A percentile compares a stretch with the other conserved stretches of the same genome.
Evolutionary conservation across 2,888 invertebrate genomes (phyloP).

Genomic region (Sesamia inferens): DNA sequence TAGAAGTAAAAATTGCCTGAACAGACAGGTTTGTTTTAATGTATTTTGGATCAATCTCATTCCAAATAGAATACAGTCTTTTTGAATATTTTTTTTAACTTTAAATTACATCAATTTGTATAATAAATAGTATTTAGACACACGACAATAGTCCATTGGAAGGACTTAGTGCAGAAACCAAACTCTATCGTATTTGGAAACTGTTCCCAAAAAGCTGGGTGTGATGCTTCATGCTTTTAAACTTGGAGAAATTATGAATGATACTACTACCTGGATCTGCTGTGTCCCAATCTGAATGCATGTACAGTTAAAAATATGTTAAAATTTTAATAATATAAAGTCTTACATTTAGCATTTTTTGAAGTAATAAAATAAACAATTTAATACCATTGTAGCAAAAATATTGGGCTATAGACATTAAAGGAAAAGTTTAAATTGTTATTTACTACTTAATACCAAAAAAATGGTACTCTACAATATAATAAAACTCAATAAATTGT

Average conservation of each 20-base stretch:
- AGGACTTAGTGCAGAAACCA: too few species aligned
- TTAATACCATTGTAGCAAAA: not conserved
- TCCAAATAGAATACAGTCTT: too few species aligned
- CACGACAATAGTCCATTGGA: too few species aligned
- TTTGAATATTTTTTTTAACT: too few species aligned
- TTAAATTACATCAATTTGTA: too few species aligned
- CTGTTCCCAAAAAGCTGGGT: too few species aligned
- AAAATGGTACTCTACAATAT: not conserved
- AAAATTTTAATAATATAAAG: slow-evolving; percentile 1
- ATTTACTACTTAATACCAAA: not conserved
- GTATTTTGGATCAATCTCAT: too few species aligned
- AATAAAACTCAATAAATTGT: not conserved
- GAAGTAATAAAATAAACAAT: not conserved
- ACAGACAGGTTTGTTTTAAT: too few species aligned
- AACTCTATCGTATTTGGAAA: too few species aligned
- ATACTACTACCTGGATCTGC: slow-evolving; percentile 88
- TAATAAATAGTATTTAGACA: too few species aligned
- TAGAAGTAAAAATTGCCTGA: too few species aligned
- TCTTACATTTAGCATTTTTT: not conserved
- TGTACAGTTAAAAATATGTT: slow-evolving; percentile 65
- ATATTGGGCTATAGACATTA: not conserved
- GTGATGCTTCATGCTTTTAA: slow-evolving; percentile 10
- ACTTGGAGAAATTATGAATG: slow-evolving; percentile 36
- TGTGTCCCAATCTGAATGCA: slow-evolving; percentile 85
- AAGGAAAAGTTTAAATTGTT: not conserved